Evolutionary conservation across 1,140 invertebrate species (phyloP).

Genomic region (Bombus waltoni): DNA sequence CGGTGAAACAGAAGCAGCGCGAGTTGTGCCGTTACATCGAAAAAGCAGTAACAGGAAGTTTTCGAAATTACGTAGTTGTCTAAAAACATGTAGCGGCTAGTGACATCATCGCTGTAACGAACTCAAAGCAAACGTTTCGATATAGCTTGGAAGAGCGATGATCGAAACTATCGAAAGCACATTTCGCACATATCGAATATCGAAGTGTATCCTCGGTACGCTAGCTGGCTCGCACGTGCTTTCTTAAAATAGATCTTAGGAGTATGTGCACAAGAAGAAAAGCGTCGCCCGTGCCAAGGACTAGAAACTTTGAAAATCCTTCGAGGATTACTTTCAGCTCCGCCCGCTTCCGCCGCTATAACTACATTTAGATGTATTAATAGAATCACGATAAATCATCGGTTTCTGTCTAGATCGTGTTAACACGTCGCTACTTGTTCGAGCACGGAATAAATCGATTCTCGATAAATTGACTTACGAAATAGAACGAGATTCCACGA

Average conservation of each 20-base stretch:
- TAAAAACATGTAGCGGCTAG: neutral
- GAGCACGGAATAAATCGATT: neutral
- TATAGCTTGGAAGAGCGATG: neutral
- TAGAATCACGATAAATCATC: neutral
- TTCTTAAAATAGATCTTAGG: conserved; percentile 37
- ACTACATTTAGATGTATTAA: neutral
- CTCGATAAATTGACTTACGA: too few species aligned
- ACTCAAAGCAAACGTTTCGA: neutral
- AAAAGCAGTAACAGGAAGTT: neutral
- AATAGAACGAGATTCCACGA: too few species aligned
- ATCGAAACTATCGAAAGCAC: conserved; percentile 25
- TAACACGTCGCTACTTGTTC: neutral
- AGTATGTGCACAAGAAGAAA: neutral
- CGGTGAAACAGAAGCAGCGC: neutral
- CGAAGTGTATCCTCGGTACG: neutral
- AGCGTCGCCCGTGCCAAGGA: neutral
- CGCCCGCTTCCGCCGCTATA: neutral
- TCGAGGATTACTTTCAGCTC: neutral
- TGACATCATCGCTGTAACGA: conserved; percentile 20
- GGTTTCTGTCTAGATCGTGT: neutral
- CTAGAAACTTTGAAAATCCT: conserved; percentile 12
- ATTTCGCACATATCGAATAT: neutral
- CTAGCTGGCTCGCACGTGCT: neutral
- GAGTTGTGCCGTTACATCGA: neutral
- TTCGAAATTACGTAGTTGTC: neutral